Percentiles rank a stretch among this genome's conserved stretches.
These are phyloP conservation scores for Drosophila dunni DNA, from an alignment of 1,140 invertebrate genomes.

Conservation along the genomic window DNA sequence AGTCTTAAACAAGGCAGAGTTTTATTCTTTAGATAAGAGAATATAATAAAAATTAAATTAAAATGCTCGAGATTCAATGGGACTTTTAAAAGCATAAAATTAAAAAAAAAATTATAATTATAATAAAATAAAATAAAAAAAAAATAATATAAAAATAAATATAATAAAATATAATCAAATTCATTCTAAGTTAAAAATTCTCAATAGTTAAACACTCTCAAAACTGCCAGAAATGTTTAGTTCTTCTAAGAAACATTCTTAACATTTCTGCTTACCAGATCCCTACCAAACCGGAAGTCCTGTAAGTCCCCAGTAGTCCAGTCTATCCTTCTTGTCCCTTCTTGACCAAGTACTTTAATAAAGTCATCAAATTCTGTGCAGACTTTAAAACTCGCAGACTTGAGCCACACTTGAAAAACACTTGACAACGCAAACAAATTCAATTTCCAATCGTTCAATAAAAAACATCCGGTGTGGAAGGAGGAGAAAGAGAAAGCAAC, in stretches of 20 bases:
- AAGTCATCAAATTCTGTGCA: conserved; percentile 1
- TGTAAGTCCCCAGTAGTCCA: neutral
- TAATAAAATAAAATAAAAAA: no score
- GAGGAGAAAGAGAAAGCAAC: neutral
- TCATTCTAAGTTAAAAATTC: no score
- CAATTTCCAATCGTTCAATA: conserved; percentile 51
- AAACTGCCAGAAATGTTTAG: no score
- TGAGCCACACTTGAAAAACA: conserved; percentile 21
- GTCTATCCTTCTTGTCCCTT: neutral
- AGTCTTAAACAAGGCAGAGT: neutral
- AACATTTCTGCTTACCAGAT: neutral
- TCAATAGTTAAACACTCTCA: no score
- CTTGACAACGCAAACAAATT: conserved; percentile 12
- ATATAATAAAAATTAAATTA: no score
- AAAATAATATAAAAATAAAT: no score
- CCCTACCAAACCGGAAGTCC: neutral
- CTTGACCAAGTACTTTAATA: conserved; percentile 4
- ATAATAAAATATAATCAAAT: no score
- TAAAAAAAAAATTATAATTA: no score
- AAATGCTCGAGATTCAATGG: no score
- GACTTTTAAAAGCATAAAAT: no score
- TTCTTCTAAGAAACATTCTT: no score
- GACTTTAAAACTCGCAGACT: conserved; percentile 15
- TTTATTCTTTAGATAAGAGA: neutral
- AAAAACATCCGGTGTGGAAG: conserved; percentile 57